Conservation (phyloP, 2,888 invertebrate species). For the Diaperis boleti region DNA sequence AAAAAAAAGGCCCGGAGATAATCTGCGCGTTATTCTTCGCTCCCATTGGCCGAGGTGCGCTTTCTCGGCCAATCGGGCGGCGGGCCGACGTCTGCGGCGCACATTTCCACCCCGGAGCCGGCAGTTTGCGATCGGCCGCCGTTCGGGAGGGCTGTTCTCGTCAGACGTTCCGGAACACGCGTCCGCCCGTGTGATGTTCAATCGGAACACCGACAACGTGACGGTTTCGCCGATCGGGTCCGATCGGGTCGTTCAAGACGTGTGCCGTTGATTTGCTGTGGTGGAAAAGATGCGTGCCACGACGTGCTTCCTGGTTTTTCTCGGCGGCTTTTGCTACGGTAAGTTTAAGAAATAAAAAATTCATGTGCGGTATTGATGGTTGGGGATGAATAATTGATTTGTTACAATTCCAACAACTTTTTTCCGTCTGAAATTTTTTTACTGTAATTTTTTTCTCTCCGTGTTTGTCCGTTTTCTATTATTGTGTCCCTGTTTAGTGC, state of each 20-base stretch:
- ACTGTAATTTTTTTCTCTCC: too few relatives aligned
- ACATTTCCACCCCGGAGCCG: slow-evolving; percentile 43
- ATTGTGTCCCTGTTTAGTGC: too few relatives aligned
- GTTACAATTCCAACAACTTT: too few relatives aligned
- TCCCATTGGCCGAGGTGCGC: slow-evolving; percentile 58
- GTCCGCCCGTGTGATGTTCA: slow-evolving; percentile 44
- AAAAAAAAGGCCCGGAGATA: slow-evolving; percentile 55
- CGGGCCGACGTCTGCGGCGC: slow-evolving; percentile 48
- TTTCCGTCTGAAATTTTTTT: too few relatives aligned
- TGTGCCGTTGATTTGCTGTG: slow-evolving; percentile 49
- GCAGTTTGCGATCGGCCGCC: slow-evolving; percentile 51
- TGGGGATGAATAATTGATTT: too few relatives aligned
- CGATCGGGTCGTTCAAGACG: slow-evolving; percentile 25
- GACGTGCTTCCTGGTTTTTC: slow-evolving; percentile 55
- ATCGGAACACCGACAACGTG: slow-evolving; percentile 26
- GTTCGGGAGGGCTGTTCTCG: slow-evolving; percentile 35
- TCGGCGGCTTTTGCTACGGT: slow-evolving; percentile 58
- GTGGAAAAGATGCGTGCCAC: slow-evolving; percentile 57
- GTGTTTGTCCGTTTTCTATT: too few relatives aligned
- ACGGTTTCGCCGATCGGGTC: slow-evolving; percentile 13
- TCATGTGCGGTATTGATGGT: too few relatives aligned
- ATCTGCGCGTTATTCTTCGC: slow-evolving; percentile 57
- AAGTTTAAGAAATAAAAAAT: slow-evolving; percentile 39
- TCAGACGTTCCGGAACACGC: slow-evolving; percentile 30
- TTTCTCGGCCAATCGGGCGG: slow-evolving; percentile 58